These are phyloP conservation scores for Hapalemur alaotrensis DNA, from an alignment of 2,797 vertebrate species.

Conservation along the genomic window DNA sequence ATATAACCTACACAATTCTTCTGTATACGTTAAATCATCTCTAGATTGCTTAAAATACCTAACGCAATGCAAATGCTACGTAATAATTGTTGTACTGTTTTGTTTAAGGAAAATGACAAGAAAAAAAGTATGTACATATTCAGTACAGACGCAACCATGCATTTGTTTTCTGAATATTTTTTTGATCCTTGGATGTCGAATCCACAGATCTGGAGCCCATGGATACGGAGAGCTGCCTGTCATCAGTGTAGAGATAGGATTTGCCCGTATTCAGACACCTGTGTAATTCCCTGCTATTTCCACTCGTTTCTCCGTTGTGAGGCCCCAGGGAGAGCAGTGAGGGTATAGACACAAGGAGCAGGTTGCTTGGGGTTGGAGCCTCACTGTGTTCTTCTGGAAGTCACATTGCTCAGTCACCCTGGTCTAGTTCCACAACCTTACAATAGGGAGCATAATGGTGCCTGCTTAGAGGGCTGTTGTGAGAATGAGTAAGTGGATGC, in stretches of 20 bases:
- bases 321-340: background rate
- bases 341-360: accelerated
- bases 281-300: background rate
- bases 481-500: background rate
- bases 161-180: background rate
- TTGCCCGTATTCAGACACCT: background rate
- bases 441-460: accelerated
- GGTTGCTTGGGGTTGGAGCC: background rate
- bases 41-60: background rate
- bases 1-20: background rate
- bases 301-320: background rate
- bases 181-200: background rate
- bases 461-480: too few relatives aligned
- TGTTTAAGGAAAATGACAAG: background rate
- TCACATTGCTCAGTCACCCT: background rate
- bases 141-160: background rate
- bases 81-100: background rate
- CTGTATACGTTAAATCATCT: background rate
- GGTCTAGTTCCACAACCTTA: background rate
- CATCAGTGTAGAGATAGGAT: background rate
- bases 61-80: background rate
- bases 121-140: background rate
- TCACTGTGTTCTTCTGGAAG: background rate
- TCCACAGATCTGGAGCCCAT: background rate
- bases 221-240: background rate